Percentiles rank a stretch among this genome's conserved stretches.
These are phyloP conservation scores for Anolis carolinensis DNA, from an alignment of 2,113 vertebrate species.

Conservation along the genomic window DNA sequence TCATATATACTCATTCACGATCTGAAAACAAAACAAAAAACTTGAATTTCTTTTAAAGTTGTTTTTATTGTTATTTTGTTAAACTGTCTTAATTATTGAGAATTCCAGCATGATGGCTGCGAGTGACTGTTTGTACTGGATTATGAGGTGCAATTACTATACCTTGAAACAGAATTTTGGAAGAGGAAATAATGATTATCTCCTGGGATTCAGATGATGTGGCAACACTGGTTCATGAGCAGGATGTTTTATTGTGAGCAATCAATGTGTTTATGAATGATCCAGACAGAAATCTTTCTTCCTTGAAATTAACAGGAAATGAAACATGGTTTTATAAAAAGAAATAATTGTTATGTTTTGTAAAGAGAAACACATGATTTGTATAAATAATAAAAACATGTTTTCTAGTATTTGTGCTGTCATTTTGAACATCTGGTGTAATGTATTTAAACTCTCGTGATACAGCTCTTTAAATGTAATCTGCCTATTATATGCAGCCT, in stretches of 20 bases:
- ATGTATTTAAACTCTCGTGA: neutral
- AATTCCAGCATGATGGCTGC: neutral
- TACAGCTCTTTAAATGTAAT: neutral
- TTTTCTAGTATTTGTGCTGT: neutral
- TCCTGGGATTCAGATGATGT: neutral
- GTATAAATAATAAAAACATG: conserved; percentile 16
- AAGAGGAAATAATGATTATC: neutral
- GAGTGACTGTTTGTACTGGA: neutral
- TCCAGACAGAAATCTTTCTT: neutral
- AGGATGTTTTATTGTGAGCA: neutral
- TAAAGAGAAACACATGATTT: neutral
- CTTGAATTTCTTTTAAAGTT: neutral
- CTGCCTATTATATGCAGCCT: neutral
- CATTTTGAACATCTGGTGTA: neutral
- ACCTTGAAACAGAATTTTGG: neutral
- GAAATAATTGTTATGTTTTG: neutral
- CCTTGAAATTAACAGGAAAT: neutral
- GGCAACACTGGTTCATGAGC: neutral
- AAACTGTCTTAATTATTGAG: neutral
- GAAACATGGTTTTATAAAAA: neutral
- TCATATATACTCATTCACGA: neutral
- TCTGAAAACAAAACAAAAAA: neutral
- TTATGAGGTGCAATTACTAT: neutral
- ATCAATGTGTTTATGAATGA: neutral
- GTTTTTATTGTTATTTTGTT: neutral